These are phyloP conservation scores for Hipparchia sbordonii DNA, from an alignment of 2,888 invertebrate species.

Conservation along the genomic window DNA sequence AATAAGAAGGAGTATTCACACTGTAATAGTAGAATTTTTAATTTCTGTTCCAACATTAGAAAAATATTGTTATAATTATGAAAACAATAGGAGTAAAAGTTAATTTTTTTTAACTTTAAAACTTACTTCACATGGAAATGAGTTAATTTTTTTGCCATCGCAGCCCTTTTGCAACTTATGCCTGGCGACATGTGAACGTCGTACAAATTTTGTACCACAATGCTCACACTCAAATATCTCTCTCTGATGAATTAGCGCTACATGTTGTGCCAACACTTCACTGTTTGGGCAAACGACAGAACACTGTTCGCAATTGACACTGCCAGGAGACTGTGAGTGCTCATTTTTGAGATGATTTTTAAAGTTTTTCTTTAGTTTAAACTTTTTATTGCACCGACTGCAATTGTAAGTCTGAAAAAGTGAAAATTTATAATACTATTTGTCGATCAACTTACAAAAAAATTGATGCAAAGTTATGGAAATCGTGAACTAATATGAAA, in stretches of 20 bases:
- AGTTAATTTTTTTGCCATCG: slow-evolving; percentile 71
- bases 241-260: slow-evolving; percentile 83
- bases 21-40: no score
- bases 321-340: slow-evolving; percentile 84
- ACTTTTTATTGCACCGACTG: slow-evolving; percentile 87
- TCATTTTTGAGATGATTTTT: slow-evolving; percentile 86
- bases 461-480: slow-evolving; percentile 1
- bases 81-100: background rate
- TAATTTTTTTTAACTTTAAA: background rate
- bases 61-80: no score
- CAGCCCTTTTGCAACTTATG: slow-evolving; percentile 88
- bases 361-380: slow-evolving; percentile 86
- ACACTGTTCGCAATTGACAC: slow-evolving; percentile 86
- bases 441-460: background rate
- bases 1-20: no score
- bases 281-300: slow-evolving; percentile 85
- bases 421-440: slow-evolving; percentile 21
- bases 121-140: slow-evolving; percentile 68
- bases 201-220: slow-evolving; percentile 88
- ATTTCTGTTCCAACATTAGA: no score
- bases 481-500: background rate
- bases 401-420: slow-evolving; percentile 60
- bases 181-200: slow-evolving; percentile 88
- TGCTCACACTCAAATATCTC: slow-evolving; percentile 83
- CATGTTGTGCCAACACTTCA: slow-evolving; percentile 85